Evolutionary conservation across 2,888 invertebrate genomes (phyloP), one percentile per base, ranked within the genome.

Genomic region (Dendrolimus houi): DNA sequence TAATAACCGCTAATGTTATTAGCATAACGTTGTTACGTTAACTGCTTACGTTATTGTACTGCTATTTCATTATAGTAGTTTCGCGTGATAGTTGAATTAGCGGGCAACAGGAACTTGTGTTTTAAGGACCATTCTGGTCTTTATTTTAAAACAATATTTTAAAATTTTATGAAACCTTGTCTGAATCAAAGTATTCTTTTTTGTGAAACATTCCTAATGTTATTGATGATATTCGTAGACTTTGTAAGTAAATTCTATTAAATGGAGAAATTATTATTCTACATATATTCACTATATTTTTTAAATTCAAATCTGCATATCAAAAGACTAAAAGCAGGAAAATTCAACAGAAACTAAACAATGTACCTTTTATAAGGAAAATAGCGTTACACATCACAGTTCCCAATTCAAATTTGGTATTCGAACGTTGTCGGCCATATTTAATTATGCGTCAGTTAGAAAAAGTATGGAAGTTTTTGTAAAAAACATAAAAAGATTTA

Each of bases 341-440:
- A 29, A 29, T 29, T 29, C 3, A 29, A 29, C 29, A 29, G 6
- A 29, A 29, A 29, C 29, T 29, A 29, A 29, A 29, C 29, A 29
- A 29, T 29, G 29, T 29, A 29, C 6, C 29, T 29, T 29, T 29
- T 29, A 0, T 6, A 29, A 29, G 6, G 29, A 29, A n/a, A n/a
- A 29, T 29, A 29, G 29, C 29, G 29, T 29, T 29, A 29, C 29
- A 29, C 29, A 29, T 12, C 12, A 47, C 9, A 47, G 47, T 47
- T 47, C 47, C 8, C 9, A 47, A 47, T 47, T 47, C 47, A 47
- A 47, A 47, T 47, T 47, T 47, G 47, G 47, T 47, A 47, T 47
- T 47, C 47, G 47, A 47, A 47, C 47, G 47, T 47, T 59, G 62
- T 62, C 65, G 56, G 64, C 66, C 67, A 66, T 67, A 64, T 66